Percentiles rank a stretch among this genome's conserved stretches.
Conservation (phyloP, 2,113 vertebrate species). For the Galeopterus variegatus region DNA sequence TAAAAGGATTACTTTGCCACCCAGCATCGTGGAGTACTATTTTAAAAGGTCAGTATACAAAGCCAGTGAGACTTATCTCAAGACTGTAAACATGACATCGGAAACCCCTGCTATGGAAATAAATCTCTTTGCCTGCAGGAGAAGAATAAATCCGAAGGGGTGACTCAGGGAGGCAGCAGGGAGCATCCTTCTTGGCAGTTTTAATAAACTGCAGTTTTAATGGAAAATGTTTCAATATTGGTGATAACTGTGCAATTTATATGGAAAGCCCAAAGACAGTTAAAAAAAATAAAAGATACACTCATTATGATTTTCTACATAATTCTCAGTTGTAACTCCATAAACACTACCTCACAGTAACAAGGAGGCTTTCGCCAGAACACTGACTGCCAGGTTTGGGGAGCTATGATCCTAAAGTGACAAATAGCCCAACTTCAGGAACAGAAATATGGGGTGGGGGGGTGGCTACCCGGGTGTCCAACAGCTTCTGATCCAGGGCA, state of each 20-base stretch:
- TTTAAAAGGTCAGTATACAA: not conserved
- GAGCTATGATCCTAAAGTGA: not conserved
- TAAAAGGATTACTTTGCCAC: not conserved
- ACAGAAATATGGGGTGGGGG: not conserved
- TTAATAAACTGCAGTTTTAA: not conserved
- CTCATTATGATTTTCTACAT: not conserved
- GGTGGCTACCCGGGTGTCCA: rapidly evolving
- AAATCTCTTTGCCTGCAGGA: constrained; percentile 20
- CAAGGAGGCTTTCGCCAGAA: not conserved
- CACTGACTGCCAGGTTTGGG: not conserved
- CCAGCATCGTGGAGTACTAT: not conserved
- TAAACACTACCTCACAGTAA: not conserved
- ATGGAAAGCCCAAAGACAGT: constrained; percentile 28
- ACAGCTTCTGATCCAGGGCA: not conserved
- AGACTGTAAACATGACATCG: not conserved
- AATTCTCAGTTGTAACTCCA: not conserved
- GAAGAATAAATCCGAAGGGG: not conserved
- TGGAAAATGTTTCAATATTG: not conserved
- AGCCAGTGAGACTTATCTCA: not conserved
- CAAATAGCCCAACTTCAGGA: not conserved
- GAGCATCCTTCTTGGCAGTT: not conserved
- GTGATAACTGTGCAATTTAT: constrained; percentile 25
- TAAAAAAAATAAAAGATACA: not conserved
- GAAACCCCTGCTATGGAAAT: not conserved
- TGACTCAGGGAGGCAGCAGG: not conserved